phyloP scores from a whole-genome alignment of 2,797 vertebrate genomes.

The Tinamus major region DNA sequence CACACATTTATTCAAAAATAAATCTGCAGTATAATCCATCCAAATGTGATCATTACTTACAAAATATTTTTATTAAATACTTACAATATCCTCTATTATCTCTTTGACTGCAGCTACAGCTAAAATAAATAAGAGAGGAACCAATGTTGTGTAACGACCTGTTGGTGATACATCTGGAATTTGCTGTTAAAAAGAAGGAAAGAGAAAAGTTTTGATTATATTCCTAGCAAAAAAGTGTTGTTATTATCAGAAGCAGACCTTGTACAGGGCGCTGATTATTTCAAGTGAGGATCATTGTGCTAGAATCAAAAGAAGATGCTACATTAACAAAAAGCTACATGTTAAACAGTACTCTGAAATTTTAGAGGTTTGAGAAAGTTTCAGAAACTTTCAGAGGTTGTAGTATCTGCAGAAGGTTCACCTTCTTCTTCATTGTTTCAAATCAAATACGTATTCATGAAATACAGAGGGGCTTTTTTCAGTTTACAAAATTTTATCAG shows the following conservation, averaged over 20 bases:
- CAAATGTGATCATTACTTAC: not conserved
- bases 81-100: constrained; percentile 98
- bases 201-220: not conserved
- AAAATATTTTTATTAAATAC: constrained; percentile 69
- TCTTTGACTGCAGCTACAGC: constrained; percentile 98
- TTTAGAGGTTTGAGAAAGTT: not conserved
- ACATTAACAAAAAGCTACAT: not conserved
- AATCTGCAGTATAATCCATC: not conserved
- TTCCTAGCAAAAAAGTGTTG: not conserved
- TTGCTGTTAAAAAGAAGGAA: constrained; percentile 84
- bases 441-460: not conserved
- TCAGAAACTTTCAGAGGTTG: not conserved
- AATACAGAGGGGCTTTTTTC: not conserved
- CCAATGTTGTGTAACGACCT: constrained; percentile 96
- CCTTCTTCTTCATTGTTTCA: not conserved
- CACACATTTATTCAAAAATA: not conserved
- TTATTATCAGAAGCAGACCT: not conserved
- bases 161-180: constrained; percentile 98
- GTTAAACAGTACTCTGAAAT: not conserved
- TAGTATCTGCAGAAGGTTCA: not conserved
- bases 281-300: not conserved
- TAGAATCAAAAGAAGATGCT: not conserved
- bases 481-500: not conserved
- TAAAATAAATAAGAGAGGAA: constrained; percentile 97
- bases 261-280: not conserved